Percentiles rank a stretch among this genome's conserved stretches.
Conservation (phyloP, 2,888 invertebrate genomes). For the Andricus curvator region DNA sequence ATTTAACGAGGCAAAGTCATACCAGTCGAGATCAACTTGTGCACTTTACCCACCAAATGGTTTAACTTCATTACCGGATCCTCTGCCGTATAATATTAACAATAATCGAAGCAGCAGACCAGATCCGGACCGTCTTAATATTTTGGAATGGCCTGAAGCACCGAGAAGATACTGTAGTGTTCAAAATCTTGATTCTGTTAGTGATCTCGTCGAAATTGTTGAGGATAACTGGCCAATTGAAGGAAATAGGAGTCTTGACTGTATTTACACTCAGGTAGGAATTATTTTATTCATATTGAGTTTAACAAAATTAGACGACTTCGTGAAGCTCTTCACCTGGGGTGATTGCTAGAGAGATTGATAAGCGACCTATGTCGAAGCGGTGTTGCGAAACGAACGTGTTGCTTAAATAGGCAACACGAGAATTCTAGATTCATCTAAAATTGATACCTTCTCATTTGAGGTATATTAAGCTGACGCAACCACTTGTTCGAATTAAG, state of each 20-base stretch:
- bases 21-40: constrained; percentile 72
- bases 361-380: too few species aligned
- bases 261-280: constrained; percentile 74
- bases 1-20: constrained; percentile 66
- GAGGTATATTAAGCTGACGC: too few species aligned
- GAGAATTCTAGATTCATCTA: too few species aligned
- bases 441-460: too few species aligned
- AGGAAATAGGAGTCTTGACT: constrained; percentile 73
- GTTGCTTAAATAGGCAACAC: too few species aligned
- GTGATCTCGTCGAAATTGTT: constrained; percentile 75
- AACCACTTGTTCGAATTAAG: too few species aligned
- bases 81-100: constrained; percentile 55
- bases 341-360: too few species aligned
- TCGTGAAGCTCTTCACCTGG: too few species aligned
- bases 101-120: constrained; percentile 48
- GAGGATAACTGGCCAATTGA: constrained; percentile 75
- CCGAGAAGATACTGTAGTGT: constrained; percentile 72
- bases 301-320: too few species aligned
- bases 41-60: constrained; percentile 71
- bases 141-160: constrained; percentile 74
- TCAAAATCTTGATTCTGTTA: constrained; percentile 74
- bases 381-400: too few species aligned
- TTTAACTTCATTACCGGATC: constrained; percentile 67
- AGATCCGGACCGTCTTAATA: constrained; percentile 72
- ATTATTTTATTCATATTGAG: neutral